Conservation (phyloP, 2,797 vertebrate species). For the Alectoris magna region DNA sequence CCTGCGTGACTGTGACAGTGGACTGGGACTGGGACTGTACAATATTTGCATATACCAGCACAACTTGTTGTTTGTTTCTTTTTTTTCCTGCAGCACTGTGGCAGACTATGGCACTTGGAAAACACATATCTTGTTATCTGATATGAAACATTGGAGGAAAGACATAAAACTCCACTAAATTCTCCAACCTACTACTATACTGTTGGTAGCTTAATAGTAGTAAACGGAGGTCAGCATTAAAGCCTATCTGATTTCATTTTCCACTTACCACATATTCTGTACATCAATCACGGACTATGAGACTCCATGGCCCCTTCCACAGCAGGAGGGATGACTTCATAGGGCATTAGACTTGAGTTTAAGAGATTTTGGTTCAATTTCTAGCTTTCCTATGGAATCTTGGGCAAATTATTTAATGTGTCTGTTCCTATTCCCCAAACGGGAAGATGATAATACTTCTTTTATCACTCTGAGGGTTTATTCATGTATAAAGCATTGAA, state of each 20-base stretch:
- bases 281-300: not conserved
- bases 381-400: slow-evolving; percentile 3
- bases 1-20: not conserved
- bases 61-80: not conserved
- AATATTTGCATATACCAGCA: not conserved
- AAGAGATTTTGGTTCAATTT: slow-evolving; percentile 26
- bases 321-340: not conserved
- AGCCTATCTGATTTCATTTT: slow-evolving; percentile 46
- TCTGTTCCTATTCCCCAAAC: not conserved
- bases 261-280: not conserved
- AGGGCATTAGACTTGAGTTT: not conserved
- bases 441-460: not conserved
- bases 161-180: not conserved
- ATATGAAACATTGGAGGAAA: not conserved
- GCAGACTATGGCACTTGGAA: not conserved
- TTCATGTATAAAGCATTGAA: not conserved
- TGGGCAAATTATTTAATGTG: not conserved
- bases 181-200: not conserved
- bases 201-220: not conserved
- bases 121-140: not conserved
- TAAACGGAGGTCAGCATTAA: slow-evolving; percentile 12
- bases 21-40: not conserved
- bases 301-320: not conserved
- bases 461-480: not conserved
- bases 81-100: not conserved